Evolutionary conservation across 2,888 invertebrate species (phyloP), one percentile per base, ranked within the genome.

Genomic region (Drosophila nigritarsus): DNA sequence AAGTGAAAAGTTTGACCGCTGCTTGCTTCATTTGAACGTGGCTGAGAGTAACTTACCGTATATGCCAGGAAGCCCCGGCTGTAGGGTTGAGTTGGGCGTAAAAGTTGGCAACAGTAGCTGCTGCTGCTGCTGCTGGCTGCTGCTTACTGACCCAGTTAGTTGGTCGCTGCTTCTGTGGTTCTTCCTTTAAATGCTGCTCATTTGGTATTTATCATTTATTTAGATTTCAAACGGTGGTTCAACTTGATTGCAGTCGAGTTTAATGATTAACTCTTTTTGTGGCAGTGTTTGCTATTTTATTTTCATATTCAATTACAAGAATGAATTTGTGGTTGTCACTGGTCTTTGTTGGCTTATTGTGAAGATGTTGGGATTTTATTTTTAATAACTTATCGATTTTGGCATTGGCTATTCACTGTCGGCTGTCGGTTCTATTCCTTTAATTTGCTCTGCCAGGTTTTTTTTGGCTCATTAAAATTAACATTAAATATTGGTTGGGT

Each of bases 101-200:
- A 75, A 65, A 71, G 55, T 78, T 80, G 81, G 80, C 78, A 76
- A 76, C 67, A 68, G 59, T 56, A 60, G 54, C 64, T 68, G 63
- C 34, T 61, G 71, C 58, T 48, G 50, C n/a, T 56, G 70, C 20
- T 45, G 65, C n/a, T 48, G 51, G 51, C 24, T 61, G 60, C 30
- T 62, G 65, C 60, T 77, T 73, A 64, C 51, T 79, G 79, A 79
- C 79, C 79, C 81, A 79, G 79, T 79, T 80, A 79, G 73, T 70
- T 32, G 58, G 55, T 6, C 51, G 36, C 24, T 50, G 51, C n/a
- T 58, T 36, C 18, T 50, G 56, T 24, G 56, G 61, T 48, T 62
- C 32, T 15, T 4, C 27, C 63, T 62, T 71, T 77, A 79, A 78
- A 82, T 78, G 78, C 71, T 61, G 55, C 49, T 63, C 70, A 55